These are phyloP conservation scores for Osmerus mordax DNA, from an alignment of 2,113 vertebrate species.

Conservation along the genomic window DNA sequence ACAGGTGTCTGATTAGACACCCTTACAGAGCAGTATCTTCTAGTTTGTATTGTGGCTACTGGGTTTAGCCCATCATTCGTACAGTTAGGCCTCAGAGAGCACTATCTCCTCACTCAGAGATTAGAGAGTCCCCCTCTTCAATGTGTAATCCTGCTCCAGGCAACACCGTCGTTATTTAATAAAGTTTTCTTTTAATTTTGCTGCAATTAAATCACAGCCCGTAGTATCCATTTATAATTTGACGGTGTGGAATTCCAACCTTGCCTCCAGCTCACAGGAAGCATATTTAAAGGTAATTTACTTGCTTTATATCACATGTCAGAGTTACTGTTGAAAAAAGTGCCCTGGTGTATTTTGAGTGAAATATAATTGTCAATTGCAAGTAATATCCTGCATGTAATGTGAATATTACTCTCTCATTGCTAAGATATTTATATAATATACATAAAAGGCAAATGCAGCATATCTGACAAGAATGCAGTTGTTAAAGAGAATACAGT, in stretches of 20 bases:
- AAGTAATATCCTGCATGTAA: no score
- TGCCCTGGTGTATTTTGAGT: background rate
- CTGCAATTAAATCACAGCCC: constrained; percentile 46
- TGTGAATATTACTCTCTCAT: no score
- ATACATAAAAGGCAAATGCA: no score
- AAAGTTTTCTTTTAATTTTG: constrained; percentile 43
- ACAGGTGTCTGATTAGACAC: constrained; percentile 42
- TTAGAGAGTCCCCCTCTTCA: constrained; percentile 30
- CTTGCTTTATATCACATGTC: constrained; percentile 1
- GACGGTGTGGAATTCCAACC: constrained; percentile 19
- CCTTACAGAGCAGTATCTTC: constrained; percentile 12
- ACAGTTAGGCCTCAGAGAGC: constrained; percentile 13
- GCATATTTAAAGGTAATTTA: constrained; percentile 32
- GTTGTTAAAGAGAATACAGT: no score
- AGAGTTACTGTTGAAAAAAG: background rate
- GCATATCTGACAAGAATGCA: no score
- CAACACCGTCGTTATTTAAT: constrained; percentile 40
- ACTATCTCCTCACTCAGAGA: constrained; percentile 13
- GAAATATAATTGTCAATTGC: background rate
- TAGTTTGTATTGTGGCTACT: constrained; percentile 3
- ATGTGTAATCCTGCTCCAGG: constrained; percentile 43
- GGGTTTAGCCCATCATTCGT: background rate
- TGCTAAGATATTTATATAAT: no score
- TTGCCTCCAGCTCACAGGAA: constrained; percentile 25
- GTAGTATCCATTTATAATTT: constrained; percentile 32